phyloP scores from a whole-genome alignment of 2,113 vertebrate species.

The Labeo catla region DNA sequence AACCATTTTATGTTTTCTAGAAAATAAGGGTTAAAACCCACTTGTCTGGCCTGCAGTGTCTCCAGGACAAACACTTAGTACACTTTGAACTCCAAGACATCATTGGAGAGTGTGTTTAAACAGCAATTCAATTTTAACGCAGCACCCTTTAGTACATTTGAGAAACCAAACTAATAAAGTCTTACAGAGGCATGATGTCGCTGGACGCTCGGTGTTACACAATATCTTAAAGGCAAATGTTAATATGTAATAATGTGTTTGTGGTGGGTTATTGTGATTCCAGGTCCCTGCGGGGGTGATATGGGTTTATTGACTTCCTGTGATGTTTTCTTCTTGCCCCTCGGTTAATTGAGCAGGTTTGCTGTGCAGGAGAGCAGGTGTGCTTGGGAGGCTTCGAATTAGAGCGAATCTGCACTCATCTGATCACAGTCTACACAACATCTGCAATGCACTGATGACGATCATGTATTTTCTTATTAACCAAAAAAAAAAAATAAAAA shows the following conservation, averaged over 20 bases:
- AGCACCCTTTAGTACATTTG: slow-evolving; percentile 22
- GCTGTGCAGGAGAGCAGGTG: slow-evolving; percentile 64
- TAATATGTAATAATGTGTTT: slow-evolving; percentile 78
- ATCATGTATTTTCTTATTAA: slow-evolving; percentile 29
- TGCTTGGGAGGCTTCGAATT: slow-evolving; percentile 58
- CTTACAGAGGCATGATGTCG: slow-evolving; percentile 41
- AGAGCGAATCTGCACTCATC: slow-evolving; percentile 55
- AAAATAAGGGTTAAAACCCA: neutral
- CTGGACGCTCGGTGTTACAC: slow-evolving; percentile 39
- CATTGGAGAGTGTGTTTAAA: slow-evolving; percentile 11
- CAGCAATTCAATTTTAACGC: slow-evolving; percentile 31
- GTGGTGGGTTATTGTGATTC: slow-evolving; percentile 78
- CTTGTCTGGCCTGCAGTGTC: neutral
- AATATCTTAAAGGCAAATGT: slow-evolving; percentile 67
- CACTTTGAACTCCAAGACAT: neutral
- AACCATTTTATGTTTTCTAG: neutral
- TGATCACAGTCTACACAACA: slow-evolving; percentile 29
- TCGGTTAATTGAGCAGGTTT: slow-evolving; percentile 68
- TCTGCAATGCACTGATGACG: slow-evolving; percentile 35
- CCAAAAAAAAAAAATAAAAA: neutral
- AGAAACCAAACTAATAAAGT: slow-evolving; percentile 52
- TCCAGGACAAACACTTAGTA: slow-evolving; percentile 16
- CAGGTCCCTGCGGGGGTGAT: slow-evolving; percentile 70
- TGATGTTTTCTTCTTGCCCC: slow-evolving; percentile 70
- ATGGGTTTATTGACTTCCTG: slow-evolving; percentile 74